These are phyloP conservation scores for Ectobius pallidus DNA, from an alignment of 2,888 invertebrate species.

Conservation along the genomic window DNA sequence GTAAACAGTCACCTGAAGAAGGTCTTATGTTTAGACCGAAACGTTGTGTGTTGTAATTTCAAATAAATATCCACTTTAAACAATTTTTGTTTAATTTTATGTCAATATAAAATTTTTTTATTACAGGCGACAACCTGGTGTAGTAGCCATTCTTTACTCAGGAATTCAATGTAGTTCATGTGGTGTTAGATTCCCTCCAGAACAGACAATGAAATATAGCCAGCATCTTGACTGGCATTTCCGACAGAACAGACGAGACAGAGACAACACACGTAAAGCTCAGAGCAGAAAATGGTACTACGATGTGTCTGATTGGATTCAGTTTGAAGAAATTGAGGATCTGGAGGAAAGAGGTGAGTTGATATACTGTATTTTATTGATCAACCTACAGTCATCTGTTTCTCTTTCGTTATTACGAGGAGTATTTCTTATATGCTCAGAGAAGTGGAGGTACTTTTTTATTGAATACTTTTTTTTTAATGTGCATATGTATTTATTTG, in stretches of 20 bases:
- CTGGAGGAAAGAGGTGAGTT: conserved; percentile 79
- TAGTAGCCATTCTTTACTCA: conserved; percentile 75
- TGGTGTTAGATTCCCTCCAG: conserved; percentile 90
- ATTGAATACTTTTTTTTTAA: no score
- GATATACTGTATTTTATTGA: no score
- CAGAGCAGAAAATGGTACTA: conserved; percentile 91
- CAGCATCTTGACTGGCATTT: conserved; percentile 99
- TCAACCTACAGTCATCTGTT: no score
- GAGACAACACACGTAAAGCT: conserved; percentile 83
- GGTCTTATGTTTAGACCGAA: no score
- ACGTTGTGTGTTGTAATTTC: no score
- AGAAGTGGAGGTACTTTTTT: no score
- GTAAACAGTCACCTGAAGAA: no score
- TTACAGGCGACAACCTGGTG: conserved; percentile 71
- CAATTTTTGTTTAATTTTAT: no score
- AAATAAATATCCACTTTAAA: no score
- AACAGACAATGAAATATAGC: conserved; percentile 87
- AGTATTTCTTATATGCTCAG: no score
- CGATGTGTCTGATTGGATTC: conserved; percentile 88
- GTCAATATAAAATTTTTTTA: conserved; percentile 14
- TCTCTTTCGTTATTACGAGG: no score
- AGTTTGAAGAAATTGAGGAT: conserved; percentile 93
- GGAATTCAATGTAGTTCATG: conserved; percentile 98
- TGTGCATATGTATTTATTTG: no score
- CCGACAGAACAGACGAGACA: conserved; percentile 86